Percentiles rank a stretch among this genome's conserved stretches.
These are phyloP conservation scores for Cyphomyrus plagiostoma DNA, from an alignment of 2,113 vertebrate species.

Conservation along the genomic window DNA sequence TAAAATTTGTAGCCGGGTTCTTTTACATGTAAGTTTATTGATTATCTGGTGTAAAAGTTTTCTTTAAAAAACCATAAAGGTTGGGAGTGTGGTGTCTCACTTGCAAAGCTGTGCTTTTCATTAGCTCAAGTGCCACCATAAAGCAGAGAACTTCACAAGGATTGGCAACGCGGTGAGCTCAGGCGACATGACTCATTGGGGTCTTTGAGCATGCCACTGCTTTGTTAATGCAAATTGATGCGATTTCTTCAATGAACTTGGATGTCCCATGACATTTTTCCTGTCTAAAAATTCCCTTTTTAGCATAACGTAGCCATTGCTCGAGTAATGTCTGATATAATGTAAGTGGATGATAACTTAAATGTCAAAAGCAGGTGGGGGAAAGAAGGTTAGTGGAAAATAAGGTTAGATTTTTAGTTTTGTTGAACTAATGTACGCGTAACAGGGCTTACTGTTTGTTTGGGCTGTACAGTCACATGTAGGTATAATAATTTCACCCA, in stretches of 20 bases:
- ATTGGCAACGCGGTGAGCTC: not conserved
- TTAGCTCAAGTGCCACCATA: constrained; percentile 15
- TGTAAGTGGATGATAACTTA: not conserved
- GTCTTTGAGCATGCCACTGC: no score
- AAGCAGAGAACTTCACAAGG: constrained; percentile 10
- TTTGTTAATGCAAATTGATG: not conserved
- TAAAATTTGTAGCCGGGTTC: not conserved
- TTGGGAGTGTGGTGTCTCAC: not conserved
- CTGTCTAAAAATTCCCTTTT: not conserved
- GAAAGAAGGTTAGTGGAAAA: not conserved
- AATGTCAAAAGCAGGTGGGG: not conserved
- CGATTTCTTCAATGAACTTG: not conserved
- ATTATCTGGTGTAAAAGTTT: not conserved
- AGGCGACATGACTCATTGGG: constrained; percentile 7
- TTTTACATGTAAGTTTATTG: not conserved
- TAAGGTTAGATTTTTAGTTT: not conserved
- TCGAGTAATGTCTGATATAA: not conserved
- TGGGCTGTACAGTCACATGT: not conserved
- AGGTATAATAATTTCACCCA: not conserved
- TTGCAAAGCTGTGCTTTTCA: constrained; percentile 12
- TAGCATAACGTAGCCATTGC: not conserved
- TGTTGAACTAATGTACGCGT: not conserved
- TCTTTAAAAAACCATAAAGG: not conserved
- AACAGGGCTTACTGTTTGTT: not conserved
- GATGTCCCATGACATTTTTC: not conserved